phyloP scores from a whole-genome alignment of 1,140 invertebrate species.

The Oedothorax gibbosus region DNA sequence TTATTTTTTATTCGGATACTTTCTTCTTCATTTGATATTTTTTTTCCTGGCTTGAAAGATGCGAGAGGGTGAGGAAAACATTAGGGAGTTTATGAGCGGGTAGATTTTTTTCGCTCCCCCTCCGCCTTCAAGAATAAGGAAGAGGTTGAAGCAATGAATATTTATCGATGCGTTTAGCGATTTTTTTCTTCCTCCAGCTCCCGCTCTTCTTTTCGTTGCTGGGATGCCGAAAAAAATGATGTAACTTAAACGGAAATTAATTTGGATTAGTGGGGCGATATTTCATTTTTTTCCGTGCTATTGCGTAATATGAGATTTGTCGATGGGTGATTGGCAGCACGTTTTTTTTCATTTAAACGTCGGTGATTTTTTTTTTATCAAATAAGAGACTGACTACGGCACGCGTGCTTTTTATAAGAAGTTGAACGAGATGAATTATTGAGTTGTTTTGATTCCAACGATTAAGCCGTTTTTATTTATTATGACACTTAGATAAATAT shows the following conservation, averaged over 20 bases:
- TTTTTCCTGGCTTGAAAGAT: not conserved
- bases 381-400: too few relatives aligned
- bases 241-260: conserved; percentile 24
- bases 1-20: conserved; percentile 1
- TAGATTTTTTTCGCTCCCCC: conserved; percentile 7
- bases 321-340: not conserved
- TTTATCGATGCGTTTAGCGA: conserved; percentile 28
- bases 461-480: too few relatives aligned
- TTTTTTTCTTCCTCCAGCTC: not conserved
- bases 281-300: not conserved
- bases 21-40: not conserved
- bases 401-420: too few relatives aligned
- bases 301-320: not conserved
- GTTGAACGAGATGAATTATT: too few relatives aligned
- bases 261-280: not conserved
- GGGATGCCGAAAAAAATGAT: not conserved
- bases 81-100: conserved; percentile 17
- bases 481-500: too few relatives aligned
- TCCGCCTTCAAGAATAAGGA: conserved; percentile 19
- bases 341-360: not conserved
- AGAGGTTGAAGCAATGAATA: conserved; percentile 42
- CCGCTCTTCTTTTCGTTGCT: not conserved
- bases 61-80: conserved; percentile 37
- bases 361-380: too few relatives aligned
- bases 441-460: too few relatives aligned